Percentiles rank a stretch among this genome's conserved stretches.
These are phyloP conservation scores for Elgaria multicarinata DNA, from an alignment of 2,113 vertebrate species.

Conservation along the genomic window DNA sequence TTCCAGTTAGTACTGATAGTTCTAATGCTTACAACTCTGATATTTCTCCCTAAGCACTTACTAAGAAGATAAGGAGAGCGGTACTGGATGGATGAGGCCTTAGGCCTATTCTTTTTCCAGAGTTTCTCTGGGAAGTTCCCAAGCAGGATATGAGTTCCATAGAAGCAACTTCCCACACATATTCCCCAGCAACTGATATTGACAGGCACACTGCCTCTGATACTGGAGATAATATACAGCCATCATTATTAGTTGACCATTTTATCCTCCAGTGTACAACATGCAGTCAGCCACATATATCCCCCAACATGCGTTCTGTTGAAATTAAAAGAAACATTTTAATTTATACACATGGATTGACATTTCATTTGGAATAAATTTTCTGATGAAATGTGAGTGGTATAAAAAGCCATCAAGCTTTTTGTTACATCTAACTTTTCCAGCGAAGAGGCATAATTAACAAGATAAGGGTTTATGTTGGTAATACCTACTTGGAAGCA, in stretches of 20 bases:
- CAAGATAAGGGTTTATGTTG: background rate
- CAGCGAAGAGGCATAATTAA: background rate
- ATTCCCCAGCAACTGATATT: too few species aligned
- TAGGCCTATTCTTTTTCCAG: too few species aligned
- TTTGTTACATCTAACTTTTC: background rate
- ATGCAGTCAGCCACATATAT: background rate
- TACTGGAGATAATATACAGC: background rate
- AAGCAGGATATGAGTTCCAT: background rate
- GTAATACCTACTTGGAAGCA: background rate
- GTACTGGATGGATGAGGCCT: too few species aligned
- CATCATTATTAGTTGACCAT: background rate
- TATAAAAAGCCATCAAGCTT: background rate
- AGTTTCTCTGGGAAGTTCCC: background rate
- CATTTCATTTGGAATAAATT: background rate
- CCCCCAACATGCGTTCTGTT: background rate
- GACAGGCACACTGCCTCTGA: background rate
- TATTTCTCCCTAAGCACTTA: background rate
- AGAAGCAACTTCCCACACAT: background rate
- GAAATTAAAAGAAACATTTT: background rate
- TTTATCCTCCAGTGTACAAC: background rate
- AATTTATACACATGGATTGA: background rate
- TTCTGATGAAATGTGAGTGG: background rate
- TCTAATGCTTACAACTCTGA: background rate
- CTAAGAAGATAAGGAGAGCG: background rate
- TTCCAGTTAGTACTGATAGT: background rate